Percentiles rank a stretch among this genome's conserved stretches.
phyloP scores from a whole-genome alignment of 2,888 invertebrate genomes.

The Cryptocephalus primarius region DNA sequence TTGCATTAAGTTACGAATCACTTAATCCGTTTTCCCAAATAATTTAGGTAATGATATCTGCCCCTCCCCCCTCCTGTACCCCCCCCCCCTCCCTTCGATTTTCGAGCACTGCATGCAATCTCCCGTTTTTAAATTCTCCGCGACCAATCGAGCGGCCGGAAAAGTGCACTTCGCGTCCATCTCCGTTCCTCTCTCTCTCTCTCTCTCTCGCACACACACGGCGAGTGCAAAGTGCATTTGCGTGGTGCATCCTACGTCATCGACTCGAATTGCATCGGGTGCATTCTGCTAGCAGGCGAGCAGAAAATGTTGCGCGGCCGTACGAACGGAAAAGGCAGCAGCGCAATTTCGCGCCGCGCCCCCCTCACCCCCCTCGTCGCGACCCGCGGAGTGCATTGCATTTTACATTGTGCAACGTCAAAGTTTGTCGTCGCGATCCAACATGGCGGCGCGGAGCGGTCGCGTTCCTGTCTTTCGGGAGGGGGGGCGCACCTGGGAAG shows the following conservation, averaged over 20 bases:
- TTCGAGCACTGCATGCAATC: too few species aligned
- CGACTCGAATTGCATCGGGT: constrained; percentile 16
- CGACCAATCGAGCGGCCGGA: too few species aligned
- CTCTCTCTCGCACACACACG: constrained; percentile 3
- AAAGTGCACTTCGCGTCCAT: too few species aligned
- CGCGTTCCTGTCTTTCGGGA: too few species aligned
- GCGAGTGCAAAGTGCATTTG: constrained; percentile 10
- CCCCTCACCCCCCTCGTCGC: constrained; percentile 2
- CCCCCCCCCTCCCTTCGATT: too few species aligned
- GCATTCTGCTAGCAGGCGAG: constrained; percentile 28
- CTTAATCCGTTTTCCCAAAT: too few species aligned
- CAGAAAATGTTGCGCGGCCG: constrained; percentile 22
- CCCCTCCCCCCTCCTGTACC: too few species aligned
- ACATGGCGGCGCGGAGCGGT: constrained; percentile 7
- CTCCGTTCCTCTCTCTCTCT: neutral
- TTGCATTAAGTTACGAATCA: too few species aligned
- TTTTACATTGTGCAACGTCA: neutral
- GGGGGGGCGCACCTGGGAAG: too few species aligned
- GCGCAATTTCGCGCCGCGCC: constrained; percentile 2
- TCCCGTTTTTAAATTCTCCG: too few species aligned
- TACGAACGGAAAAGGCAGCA: constrained; percentile 18
- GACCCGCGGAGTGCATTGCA: too few species aligned
- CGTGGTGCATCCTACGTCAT: constrained; percentile 25
- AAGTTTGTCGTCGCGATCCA: constrained; percentile 3
- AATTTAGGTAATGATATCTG: too few species aligned